Evolutionary conservation across 2,797 vertebrate species (phyloP).

Genomic region (Mormyrus proboscirostris): DNA sequence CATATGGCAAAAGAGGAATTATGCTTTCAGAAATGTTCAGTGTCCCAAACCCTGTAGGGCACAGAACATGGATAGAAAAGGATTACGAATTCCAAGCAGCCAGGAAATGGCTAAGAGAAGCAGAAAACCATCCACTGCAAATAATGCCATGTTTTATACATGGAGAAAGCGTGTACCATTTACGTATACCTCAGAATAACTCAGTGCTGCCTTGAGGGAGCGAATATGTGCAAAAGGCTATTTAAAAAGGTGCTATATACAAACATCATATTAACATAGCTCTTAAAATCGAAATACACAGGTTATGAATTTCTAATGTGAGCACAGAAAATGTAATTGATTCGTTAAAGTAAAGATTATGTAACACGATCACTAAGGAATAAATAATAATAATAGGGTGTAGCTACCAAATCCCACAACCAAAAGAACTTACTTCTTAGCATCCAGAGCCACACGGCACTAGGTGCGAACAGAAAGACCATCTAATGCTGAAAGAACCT

Average conservation of each 20-base stretch:
- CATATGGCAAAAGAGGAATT: neutral
- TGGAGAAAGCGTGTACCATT: neutral
- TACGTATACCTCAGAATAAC: neutral
- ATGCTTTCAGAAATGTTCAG: neutral
- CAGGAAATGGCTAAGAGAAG: neutral
- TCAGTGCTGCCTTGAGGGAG: neutral
- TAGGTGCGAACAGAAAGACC: slow-evolving; percentile 2
- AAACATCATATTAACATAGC: neutral
- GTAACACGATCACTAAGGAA: neutral
- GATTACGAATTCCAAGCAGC: neutral
- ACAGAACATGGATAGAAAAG: neutral
- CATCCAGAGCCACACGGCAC: neutral
- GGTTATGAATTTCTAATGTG: neutral
- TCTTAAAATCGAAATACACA: neutral
- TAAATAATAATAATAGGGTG: neutral
- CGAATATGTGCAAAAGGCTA: neutral
- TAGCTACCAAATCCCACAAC: neutral
- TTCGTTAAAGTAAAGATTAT: slow-evolving; percentile 7
- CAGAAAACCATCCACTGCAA: neutral
- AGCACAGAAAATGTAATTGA: neutral
- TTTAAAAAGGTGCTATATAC: neutral
- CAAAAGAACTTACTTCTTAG: neutral
- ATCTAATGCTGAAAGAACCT: neutral
- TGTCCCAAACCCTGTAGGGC: neutral
- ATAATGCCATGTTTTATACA: neutral